phyloP scores from a whole-genome alignment of 2,797 vertebrate species.

The Takifugu rubripes region DNA sequence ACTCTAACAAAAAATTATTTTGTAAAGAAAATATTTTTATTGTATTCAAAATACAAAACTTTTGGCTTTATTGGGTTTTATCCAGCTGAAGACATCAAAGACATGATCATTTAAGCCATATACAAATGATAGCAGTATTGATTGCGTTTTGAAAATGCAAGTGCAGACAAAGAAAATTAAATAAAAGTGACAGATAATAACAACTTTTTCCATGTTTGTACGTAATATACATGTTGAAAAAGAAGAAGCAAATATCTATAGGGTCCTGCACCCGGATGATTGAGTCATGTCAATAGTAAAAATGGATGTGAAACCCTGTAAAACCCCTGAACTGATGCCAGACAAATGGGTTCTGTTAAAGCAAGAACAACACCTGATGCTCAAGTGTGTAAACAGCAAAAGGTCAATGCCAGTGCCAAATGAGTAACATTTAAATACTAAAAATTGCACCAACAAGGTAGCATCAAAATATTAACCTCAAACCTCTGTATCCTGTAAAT shows the following conservation, averaged over 20 bases:
- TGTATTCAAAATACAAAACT: constrained; percentile 68
- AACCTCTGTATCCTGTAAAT: too few relatives aligned
- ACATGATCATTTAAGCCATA: neutral
- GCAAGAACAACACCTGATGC: constrained; percentile 26
- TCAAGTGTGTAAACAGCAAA: constrained; percentile 28
- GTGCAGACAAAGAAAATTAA: too few relatives aligned
- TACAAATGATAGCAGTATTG: neutral
- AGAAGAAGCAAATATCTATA: too few relatives aligned
- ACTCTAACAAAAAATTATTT: constrained; percentile 6
- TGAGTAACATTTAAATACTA: constrained; percentile 48
- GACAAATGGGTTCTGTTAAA: constrained; percentile 27
- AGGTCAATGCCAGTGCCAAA: constrained; percentile 63
- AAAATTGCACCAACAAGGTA: constrained; percentile 42
- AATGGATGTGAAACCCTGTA: too few relatives aligned
- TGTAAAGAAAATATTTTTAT: constrained; percentile 65
- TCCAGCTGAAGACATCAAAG: too few relatives aligned
- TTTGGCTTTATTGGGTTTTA: neutral
- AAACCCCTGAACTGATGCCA: neutral
- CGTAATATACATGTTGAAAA: too few relatives aligned
- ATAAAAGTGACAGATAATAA: too few relatives aligned
- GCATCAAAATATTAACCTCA: constrained; percentile 51
- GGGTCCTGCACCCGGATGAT: too few relatives aligned
- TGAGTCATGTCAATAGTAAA: too few relatives aligned
- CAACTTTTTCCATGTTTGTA: too few relatives aligned
- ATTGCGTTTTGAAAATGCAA: too few relatives aligned